phyloP scores from a whole-genome alignment of 1,140 invertebrate genomes.

The Radopholus similis region DNA sequence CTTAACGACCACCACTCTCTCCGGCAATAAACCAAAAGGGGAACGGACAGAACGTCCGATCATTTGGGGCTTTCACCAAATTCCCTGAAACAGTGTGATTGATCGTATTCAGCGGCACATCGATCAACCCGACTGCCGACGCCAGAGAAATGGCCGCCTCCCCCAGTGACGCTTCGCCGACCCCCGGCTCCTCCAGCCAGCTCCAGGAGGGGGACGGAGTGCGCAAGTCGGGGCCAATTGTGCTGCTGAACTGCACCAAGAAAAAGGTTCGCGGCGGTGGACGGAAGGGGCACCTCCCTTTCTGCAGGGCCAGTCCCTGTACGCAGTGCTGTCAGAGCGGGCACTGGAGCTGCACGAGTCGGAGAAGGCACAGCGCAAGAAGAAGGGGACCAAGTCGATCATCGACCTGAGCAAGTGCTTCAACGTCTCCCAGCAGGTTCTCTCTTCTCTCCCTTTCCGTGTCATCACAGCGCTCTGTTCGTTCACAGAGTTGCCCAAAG shows the following conservation, averaged over 20 bases:
- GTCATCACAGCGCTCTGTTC: not conserved
- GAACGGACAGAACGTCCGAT: too few relatives aligned
- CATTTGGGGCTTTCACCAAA: too few relatives aligned
- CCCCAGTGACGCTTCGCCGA: too few relatives aligned
- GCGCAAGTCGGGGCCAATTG: constrained; percentile 14
- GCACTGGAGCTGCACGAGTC: constrained; percentile 39
- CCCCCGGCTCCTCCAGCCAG: not conserved
- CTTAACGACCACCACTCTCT: too few relatives aligned
- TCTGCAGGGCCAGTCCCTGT: not conserved
- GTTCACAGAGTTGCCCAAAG: constrained; percentile 11
- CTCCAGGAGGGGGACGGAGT: constrained; percentile 16
- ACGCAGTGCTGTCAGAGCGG: constrained; percentile 32
- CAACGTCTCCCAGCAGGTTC: constrained; percentile 33
- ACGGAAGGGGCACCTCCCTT: not conserved
- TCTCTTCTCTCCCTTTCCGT: not conserved
- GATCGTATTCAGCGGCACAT: too few relatives aligned
- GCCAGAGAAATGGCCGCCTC: too few relatives aligned
- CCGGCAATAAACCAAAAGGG: too few relatives aligned
- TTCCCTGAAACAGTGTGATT: too few relatives aligned
- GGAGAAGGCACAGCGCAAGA: constrained; percentile 31
- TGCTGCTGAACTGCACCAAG: constrained; percentile 10
- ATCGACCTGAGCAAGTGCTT: constrained; percentile 35
- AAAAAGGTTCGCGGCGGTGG: not conserved
- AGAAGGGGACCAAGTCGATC: constrained; percentile 33
- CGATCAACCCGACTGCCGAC: too few relatives aligned